Conservation (phyloP, 2,888 invertebrate genomes). For the Allacma fusca region DNA sequence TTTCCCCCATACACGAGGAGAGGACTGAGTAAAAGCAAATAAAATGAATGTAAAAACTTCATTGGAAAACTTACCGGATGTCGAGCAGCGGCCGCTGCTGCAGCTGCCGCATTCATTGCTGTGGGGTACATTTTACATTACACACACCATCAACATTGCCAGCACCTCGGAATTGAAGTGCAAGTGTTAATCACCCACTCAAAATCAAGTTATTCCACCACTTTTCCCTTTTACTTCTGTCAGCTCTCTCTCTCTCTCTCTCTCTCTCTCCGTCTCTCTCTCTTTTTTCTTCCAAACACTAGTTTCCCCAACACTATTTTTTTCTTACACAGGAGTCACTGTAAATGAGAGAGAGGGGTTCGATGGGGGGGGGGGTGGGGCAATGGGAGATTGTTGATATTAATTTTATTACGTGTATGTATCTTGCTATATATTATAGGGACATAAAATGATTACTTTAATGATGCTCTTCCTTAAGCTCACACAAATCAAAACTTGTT, state of each 20-base stretch:
- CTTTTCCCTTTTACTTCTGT: conserved; percentile 40
- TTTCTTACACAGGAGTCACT: background rate
- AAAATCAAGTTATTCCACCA: conserved; percentile 36
- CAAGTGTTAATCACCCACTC: conserved; percentile 36
- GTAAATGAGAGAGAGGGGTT: too few species aligned
- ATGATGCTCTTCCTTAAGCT: background rate
- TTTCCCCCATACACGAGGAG: too few species aligned
- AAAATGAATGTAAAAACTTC: conserved; percentile 25
- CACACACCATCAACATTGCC: conserved; percentile 60
- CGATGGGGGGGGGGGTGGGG: too few species aligned
- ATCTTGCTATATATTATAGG: background rate
- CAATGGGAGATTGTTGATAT: background rate
- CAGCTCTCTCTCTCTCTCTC: conserved; percentile 27
- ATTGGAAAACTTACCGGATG: conserved; percentile 80
- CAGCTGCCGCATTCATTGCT: conserved; percentile 82
- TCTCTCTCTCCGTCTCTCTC: conserved; percentile 6
- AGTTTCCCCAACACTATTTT: background rate
- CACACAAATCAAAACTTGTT: too few species aligned
- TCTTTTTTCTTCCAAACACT: background rate
- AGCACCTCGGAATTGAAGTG: conserved; percentile 48
- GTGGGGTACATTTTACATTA: conserved; percentile 81
- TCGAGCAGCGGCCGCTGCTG: conserved; percentile 75
- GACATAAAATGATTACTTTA: conserved; percentile 1
- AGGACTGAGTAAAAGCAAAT: background rate
- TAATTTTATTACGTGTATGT: background rate